Base-by-base conservation (phyloP, 2,888 invertebrate species). In the Rugalucina vietnamica region DNA sequence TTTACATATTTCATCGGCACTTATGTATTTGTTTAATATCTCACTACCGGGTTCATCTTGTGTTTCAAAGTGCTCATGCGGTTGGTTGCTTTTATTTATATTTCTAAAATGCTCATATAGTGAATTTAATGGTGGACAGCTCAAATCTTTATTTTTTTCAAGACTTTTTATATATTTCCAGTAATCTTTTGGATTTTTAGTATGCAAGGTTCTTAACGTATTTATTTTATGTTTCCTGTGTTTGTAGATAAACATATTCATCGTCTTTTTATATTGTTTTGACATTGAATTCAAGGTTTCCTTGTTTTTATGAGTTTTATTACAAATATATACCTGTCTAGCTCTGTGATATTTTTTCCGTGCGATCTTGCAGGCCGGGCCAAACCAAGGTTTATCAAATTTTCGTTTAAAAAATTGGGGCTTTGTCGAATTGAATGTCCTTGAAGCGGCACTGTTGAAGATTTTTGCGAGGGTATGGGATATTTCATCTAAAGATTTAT, bases 301-400 rank as follows among this genome's bases (percentile, higher is more conserved):
- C 36, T 78, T 78, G 34, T 71, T 69, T 24, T 27, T 1, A n/a
- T 27, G 34, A 14, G 60, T 32, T 70, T 85, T 73, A 24, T 73
- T 57, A 12, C 69, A 21, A 2, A 78, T 27, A 32, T 78, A 77
- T 24, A 32, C 37, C 24, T 71, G 69, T 57, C 69, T 73, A 50
- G 60, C 60, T 32, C 29, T 12, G 69, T 50, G 72, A 27, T 81
- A 84, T 69, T 75, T 80, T 27, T 43, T 24, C 57, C 84, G 32
- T 24, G 75, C 74, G n/a, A 43, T 72, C 60, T 81, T 37, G 73
- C 84, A 84, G 24, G 74, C 69, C 18, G 76, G 74, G 49, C 76
- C 78, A 60, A 85, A 85, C 82, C 76, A 82, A 14, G 70, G 54
- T 81, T 75, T 82, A 12, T 32, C 43, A 43, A 43, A 43, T 43